phyloP scores from a whole-genome alignment of 2,888 invertebrate species.

The Digitonthophagus gazella region DNA sequence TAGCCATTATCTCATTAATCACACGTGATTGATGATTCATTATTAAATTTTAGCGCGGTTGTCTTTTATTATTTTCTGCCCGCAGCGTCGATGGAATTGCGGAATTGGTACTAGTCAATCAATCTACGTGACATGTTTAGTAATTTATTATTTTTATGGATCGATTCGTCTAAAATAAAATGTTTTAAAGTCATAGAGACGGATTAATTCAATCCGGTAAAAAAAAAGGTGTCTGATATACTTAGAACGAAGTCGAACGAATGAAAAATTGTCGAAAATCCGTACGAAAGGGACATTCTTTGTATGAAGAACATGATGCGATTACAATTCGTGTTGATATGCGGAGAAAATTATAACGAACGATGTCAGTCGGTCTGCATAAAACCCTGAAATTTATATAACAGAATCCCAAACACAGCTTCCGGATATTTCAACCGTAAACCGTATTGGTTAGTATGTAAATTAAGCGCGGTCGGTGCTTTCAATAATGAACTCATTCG shows the following conservation, averaged over 20 bases:
- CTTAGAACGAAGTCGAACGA: too few relatives aligned
- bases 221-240: too few relatives aligned
- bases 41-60: background rate
- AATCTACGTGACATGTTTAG: background rate
- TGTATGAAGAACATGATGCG: too few relatives aligned
- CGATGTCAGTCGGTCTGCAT: too few relatives aligned
- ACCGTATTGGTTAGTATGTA: background rate
- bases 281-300: too few relatives aligned
- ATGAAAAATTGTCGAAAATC: too few relatives aligned
- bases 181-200: too few relatives aligned
- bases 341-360: background rate
- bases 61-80: background rate
- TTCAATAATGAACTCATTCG: background rate
- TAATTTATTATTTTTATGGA: background rate
- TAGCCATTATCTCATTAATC: background rate
- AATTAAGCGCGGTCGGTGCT: background rate
- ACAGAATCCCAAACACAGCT: background rate
- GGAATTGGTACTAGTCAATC: background rate
- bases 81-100: background rate
- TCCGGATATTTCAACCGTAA: background rate
- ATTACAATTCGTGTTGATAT: too few relatives aligned
- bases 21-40: background rate
- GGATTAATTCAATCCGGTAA: too few relatives aligned
- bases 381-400: background rate
- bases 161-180: background rate